Base-by-base conservation (phyloP, 1,140 invertebrate species). In the Lucilia sericata region DNA sequence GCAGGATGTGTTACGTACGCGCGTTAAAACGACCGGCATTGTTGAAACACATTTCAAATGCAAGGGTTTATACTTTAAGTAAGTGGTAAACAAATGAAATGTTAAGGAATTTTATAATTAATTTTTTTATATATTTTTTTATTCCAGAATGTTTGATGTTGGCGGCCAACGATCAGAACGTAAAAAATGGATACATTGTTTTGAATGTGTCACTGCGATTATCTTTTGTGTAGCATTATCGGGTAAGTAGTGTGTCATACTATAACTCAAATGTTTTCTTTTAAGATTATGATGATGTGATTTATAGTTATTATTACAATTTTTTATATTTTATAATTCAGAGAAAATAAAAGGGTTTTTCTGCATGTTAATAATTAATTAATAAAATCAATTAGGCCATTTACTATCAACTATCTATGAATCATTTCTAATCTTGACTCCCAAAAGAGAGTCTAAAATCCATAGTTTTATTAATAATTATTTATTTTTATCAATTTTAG, bases 161-260 rank as follows among this genome's bases (percentile, higher is more conserved):
- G 97, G 97, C 86, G 97, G 97, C 84, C 97, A 98, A 91, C 92
- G 97, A 87, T 98, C 97, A n/a, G 97, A 98, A 91, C 92, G 97
- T 84, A 98, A 98, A 92, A 98, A 98, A 91, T 98, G 98, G 97
- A 99, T 99, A 88, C 97, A 99, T 91, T 99, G 98, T 93, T 99
- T 99, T 91, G 97, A 98, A 92, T 97, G 96, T 82, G 97, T 99
- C 2, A 98, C 97, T 8, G 97, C 98, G 76, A 99, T 97, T 85
- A 99, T 99, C 86, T 99, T 99, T 91, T 99, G 98, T 92, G 98
- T 99, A 81, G 97, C 98, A 17, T 93, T 99, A 89, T 96, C 95
- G 86, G 96, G 94, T 95, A 51, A 70, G n/a, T n/a, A n/a, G 82
- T 84, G n/a, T 78, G 49, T 36, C 36, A 74, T 74, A 34, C 19